These are phyloP conservation scores for Damaliscus lunatus DNA, from an alignment of 2,113 vertebrate genomes.

Conservation along the genomic window DNA sequence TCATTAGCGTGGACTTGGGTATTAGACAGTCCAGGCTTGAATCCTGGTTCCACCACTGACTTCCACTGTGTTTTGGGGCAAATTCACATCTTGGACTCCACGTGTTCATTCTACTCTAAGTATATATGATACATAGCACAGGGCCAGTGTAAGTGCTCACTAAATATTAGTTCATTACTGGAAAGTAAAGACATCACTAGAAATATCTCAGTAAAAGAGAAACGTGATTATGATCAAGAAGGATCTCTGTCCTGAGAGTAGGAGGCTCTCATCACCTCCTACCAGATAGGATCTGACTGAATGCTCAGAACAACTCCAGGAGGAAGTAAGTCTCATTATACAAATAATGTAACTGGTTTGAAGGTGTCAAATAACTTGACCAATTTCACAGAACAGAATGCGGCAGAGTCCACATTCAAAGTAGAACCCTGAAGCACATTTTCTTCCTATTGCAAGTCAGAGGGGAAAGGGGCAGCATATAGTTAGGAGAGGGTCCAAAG, in stretches of 20 bases:
- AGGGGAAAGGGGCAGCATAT: neutral
- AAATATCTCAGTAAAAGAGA: neutral
- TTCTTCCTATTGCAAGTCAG: neutral
- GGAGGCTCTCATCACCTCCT: neutral
- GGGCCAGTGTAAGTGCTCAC: neutral
- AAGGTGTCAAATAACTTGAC: neutral
- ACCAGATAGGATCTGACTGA: neutral
- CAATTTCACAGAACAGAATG: neutral
- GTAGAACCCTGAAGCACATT: neutral
- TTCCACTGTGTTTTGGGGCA: neutral
- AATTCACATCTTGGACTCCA: neutral
- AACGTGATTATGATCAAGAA: neutral
- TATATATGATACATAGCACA: neutral
- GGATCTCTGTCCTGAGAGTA: neutral
- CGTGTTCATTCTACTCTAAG: neutral
- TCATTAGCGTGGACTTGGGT: neutral
- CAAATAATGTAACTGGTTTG: neutral
- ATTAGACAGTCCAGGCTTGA: neutral
- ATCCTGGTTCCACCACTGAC: neutral
- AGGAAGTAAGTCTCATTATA: neutral
- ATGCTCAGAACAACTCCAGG: neutral
- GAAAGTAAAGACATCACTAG: neutral
- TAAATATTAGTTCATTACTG: neutral
- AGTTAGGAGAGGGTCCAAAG: neutral
- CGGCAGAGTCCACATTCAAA: neutral